A percentile compares a stretch with the other conserved stretches of the same genome.
phyloP scores from a whole-genome alignment of 1,140 invertebrate genomes.

The Drosophila neocordata region DNA sequence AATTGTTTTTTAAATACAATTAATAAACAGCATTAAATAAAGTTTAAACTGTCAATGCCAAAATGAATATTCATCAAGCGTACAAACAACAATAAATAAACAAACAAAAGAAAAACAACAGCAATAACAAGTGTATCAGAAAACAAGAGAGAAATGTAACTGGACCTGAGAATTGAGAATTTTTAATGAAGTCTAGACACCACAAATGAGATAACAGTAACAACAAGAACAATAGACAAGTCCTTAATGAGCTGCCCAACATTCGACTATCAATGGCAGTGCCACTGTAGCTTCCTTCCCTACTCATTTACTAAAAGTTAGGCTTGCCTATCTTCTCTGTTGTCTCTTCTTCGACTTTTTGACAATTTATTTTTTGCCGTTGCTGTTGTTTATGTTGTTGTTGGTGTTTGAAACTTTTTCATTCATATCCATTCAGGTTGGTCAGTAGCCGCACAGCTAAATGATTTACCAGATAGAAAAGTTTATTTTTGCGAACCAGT shows the following conservation, averaged over 20 bases:
- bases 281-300: not conserved
- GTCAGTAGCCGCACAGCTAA: slow-evolving; percentile 42
- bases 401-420: slow-evolving; percentile 44
- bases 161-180: slow-evolving; percentile 9
- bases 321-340: not conserved
- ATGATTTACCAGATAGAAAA: slow-evolving; percentile 69
- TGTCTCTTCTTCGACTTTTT: slow-evolving; percentile 55
- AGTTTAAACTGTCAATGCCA: slow-evolving; percentile 68
- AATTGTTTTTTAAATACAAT: slow-evolving; percentile 70
- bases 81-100: not conserved
- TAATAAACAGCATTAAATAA: slow-evolving; percentile 44
- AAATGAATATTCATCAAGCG: slow-evolving; percentile 63
- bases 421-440: slow-evolving; percentile 30
- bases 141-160: slow-evolving; percentile 13
- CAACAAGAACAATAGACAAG: slow-evolving; percentile 25
- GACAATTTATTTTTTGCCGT: slow-evolving; percentile 59
- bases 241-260: slow-evolving; percentile 56
- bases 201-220: slow-evolving; percentile 34
- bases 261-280: slow-evolving; percentile 56
- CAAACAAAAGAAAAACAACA: not conserved
- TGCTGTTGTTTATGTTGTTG: not conserved
- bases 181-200: slow-evolving; percentile 77
- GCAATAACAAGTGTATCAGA: not conserved
- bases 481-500: slow-evolving; percentile 39
- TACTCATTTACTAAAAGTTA: not conserved